Evolutionary conservation across 2,113 vertebrate genomes (phyloP).

Genomic region (Nothoprocta pentlandii): DNA sequence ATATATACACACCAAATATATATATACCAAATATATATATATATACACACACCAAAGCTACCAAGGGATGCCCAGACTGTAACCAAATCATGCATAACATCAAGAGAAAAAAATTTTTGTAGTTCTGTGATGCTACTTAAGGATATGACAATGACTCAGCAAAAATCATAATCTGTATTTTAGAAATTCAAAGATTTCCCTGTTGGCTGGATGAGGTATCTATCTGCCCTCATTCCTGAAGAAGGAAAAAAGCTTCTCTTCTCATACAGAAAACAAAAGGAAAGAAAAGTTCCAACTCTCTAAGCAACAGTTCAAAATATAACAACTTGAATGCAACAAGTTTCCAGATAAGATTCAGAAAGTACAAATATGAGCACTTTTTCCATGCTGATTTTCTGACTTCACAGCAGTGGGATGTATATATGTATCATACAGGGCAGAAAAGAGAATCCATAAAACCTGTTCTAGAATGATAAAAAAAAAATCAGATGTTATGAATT

Average conservation of each 20-base stretch:
- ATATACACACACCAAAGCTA: not conserved
- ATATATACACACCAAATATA: no score
- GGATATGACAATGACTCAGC: not conserved
- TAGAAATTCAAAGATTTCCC: not conserved
- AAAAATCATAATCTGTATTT: not conserved
- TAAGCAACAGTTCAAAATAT: not conserved
- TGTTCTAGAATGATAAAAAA: not conserved
- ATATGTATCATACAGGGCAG: not conserved
- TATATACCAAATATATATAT: no score
- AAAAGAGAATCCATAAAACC: not conserved
- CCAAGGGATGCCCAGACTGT: not conserved
- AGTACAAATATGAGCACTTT: not conserved
- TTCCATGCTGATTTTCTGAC: not conserved
- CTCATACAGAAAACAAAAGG: not conserved
- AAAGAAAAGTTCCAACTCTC: not conserved
- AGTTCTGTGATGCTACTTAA: not conserved
- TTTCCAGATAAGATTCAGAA: not conserved
- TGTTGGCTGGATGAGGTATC: not conserved
- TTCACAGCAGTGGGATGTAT: not conserved
- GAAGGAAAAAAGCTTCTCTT: no score
- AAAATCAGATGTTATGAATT: not conserved
- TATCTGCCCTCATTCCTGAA: not conserved
- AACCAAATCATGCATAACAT: not conserved
- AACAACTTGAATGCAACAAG: not conserved
- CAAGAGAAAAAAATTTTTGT: not conserved